Percentiles rank a stretch among this genome's conserved stretches.
phyloP scores from a whole-genome alignment of 2,113 vertebrate species.

The Gallinago undulata region DNA sequence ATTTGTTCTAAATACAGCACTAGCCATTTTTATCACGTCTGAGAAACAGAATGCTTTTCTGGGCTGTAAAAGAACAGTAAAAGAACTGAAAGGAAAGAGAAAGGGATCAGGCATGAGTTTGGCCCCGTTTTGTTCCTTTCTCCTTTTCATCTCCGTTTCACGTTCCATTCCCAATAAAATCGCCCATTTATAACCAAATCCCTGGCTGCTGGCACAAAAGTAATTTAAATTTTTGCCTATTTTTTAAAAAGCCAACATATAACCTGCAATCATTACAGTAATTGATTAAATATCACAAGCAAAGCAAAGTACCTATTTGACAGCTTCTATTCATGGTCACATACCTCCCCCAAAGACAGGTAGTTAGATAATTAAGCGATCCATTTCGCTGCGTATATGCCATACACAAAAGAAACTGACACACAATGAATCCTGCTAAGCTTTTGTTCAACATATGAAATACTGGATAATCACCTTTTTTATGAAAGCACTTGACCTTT shows the following conservation, averaged over 20 bases:
- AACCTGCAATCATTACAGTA: constrained; percentile 55
- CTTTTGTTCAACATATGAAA: constrained; percentile 75
- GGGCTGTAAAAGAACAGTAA: not conserved
- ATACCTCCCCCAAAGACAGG: constrained; percentile 71
- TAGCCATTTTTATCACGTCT: not conserved
- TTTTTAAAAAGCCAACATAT: constrained; percentile 71
- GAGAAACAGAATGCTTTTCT: not conserved
- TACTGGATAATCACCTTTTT: constrained; percentile 74
- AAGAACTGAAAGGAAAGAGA: constrained; percentile 30
- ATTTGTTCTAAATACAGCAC: not conserved
- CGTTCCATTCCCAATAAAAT: not conserved
- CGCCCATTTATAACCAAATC: constrained; percentile 46
- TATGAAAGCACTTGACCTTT: constrained; percentile 79
- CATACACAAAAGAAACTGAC: constrained; percentile 63
- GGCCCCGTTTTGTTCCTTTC: not conserved
- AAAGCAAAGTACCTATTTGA: constrained; percentile 64
- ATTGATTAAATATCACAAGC: constrained; percentile 70
- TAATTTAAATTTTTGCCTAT: constrained; percentile 68
- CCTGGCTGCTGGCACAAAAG: constrained; percentile 41
- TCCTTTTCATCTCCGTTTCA: not conserved
- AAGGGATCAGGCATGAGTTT: not conserved
- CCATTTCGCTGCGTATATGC: constrained; percentile 62
- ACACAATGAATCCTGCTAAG: constrained; percentile 67
- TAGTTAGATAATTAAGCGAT: constrained; percentile 73
- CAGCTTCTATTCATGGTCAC: constrained; percentile 45